These are phyloP conservation scores for Parambassis ranga DNA, from an alignment of 2,797 vertebrate species.

Conservation along the genomic window DNA sequence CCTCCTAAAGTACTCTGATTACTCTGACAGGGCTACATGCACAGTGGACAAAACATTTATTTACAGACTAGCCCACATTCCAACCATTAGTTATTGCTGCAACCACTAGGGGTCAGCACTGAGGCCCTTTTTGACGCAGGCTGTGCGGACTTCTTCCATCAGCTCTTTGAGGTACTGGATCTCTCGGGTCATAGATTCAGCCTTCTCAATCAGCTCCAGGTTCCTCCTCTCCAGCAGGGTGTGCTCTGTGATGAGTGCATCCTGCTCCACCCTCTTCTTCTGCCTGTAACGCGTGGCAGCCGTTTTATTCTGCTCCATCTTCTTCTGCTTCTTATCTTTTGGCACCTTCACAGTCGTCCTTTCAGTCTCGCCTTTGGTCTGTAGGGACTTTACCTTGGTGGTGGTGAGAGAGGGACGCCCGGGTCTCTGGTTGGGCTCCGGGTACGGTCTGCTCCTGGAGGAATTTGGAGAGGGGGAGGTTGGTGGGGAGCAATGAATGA, in stretches of 20 bases:
- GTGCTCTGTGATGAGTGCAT: slow-evolving; percentile 78
- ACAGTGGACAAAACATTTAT: too few relatives aligned
- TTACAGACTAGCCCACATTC: slow-evolving; percentile 7
- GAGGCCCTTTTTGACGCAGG: slow-evolving; percentile 74
- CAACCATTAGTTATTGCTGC: not conserved
- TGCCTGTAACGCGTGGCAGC: slow-evolving; percentile 93
- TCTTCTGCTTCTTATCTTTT: slow-evolving; percentile 90
- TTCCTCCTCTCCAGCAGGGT: slow-evolving; percentile 86
- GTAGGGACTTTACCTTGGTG: slow-evolving; percentile 31
- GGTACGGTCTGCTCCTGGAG: slow-evolving; percentile 68
- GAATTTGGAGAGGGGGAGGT: slow-evolving; percentile 20
- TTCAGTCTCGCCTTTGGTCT: slow-evolving; percentile 3
- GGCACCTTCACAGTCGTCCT: slow-evolving; percentile 58
- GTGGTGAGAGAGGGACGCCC: slow-evolving; percentile 37
- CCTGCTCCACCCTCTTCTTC: slow-evolving; percentile 90
- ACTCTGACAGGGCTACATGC: too few relatives aligned
- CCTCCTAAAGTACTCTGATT: too few relatives aligned
- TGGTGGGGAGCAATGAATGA: slow-evolving; percentile 8
- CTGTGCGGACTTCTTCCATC: slow-evolving; percentile 88
- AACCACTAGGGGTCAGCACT: slow-evolving; percentile 55
- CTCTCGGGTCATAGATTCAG: slow-evolving; percentile 89
- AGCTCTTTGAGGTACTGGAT: slow-evolving; percentile 94
- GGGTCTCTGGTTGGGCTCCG: slow-evolving; percentile 66
- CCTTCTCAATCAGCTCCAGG: slow-evolving; percentile 85
- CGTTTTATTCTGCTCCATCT: slow-evolving; percentile 98